Evolutionary conservation across 2,113 vertebrate species (phyloP), one percentile per base, ranked within the genome.

Genomic region (Coptodon bakossiorum): DNA sequence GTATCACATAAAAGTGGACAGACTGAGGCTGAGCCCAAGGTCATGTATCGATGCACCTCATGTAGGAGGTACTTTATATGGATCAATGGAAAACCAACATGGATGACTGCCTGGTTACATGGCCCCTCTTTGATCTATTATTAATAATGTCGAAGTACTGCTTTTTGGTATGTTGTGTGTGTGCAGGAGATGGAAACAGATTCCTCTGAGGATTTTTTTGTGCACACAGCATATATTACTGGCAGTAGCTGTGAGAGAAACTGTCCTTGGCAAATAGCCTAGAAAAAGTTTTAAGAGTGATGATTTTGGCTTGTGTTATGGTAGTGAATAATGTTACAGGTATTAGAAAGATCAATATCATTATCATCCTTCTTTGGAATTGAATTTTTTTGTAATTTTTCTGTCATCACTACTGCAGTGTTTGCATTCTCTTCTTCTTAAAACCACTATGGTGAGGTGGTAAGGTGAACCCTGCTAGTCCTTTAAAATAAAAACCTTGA

Each of bases 101-200:
- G 53, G 85, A 87, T 83, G 56, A 50, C 12, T 83, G 80, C 79
- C 5, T 82, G 86, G 88, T 91, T 89, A 80, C 61, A 84, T 16
- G 86, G 4, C 31, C 57, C 52, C 36, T 54, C 82, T 93, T 85
- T 92, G 91, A 94, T 94, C 84, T 87, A 94, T 95, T 94, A 93
- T 95, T 93, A 92, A 92, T 94, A 88, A 86, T 61, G 54, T 88
- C 3, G 19, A 93, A 81, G 81, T 81, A 10, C 79, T 29, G 83
- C 45, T 88, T 93, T 90, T 84, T 86, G 71, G 45, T 84, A 45
- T 68, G 76, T 88, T 88, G 8, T 82, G n/a, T 71, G 38, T 27
- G 53, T 68, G 84, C 71, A 14, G 17, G 68, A 50, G 43, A 13
- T 68, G 13, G 66, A 66, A 81, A 81, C 82, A 79, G 27, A 16